Evolutionary conservation across 2,888 invertebrate genomes (phyloP).

Genomic region (Falcaria lacertinaria): DNA sequence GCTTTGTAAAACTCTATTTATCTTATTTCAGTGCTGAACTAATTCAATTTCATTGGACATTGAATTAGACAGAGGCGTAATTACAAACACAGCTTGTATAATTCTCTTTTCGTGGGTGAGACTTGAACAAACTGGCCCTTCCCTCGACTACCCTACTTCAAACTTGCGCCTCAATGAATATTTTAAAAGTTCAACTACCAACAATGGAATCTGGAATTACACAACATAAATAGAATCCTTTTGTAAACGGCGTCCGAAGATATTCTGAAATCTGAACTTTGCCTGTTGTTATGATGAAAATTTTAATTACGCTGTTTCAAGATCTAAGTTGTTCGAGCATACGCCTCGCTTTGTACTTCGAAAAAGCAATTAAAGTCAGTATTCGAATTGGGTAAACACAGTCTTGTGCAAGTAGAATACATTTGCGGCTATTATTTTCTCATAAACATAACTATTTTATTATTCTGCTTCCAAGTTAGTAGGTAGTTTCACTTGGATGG

Average conservation of each 20-base stretch:
- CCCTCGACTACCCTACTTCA: not conserved
- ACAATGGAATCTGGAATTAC: conserved; percentile 1
- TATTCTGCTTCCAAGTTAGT: too few species aligned
- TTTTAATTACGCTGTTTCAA: conserved; percentile 17
- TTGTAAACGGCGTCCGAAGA: conserved; percentile 5
- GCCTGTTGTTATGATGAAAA: conserved; percentile 13
- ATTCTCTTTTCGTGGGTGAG: not conserved
- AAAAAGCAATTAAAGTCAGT: conserved; percentile 7
- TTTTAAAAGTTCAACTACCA: conserved; percentile 9
- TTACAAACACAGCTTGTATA: not conserved
- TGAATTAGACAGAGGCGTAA: not conserved
- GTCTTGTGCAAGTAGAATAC: not conserved
- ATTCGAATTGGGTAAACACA: conserved; percentile 18
- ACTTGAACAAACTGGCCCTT: not conserved
- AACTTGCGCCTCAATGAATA: conserved; percentile 16
- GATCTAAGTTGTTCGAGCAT: conserved; percentile 1
- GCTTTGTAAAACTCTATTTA: not conserved
- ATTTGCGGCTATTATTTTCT: too few species aligned
- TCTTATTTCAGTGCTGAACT: not conserved
- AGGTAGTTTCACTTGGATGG: too few species aligned
- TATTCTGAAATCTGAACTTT: conserved; percentile 9
- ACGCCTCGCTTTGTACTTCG: conserved; percentile 9
- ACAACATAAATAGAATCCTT: conserved; percentile 3
- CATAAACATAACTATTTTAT: too few species aligned
- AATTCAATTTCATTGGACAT: not conserved